Conservation (phyloP, 2,797 vertebrate species). For the Amphiprion clarkii region DNA sequence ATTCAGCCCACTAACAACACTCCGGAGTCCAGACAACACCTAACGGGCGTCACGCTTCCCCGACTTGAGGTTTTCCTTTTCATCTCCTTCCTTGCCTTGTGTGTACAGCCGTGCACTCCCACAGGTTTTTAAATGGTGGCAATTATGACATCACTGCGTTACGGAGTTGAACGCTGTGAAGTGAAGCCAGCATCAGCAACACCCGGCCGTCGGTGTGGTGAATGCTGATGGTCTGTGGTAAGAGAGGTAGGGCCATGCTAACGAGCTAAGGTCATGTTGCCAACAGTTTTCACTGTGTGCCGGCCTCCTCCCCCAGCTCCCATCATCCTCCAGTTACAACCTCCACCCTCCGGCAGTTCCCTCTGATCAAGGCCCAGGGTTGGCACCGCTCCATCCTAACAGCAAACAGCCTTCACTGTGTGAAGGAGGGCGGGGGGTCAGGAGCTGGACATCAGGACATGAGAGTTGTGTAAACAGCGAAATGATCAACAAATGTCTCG, state of each 20-base stretch:
- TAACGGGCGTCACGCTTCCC: constrained; percentile 39
- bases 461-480: constrained; percentile 47
- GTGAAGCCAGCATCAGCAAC: constrained; percentile 52
- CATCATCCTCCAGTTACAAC: constrained; percentile 41
- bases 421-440: constrained; percentile 5
- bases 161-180: constrained; percentile 34
- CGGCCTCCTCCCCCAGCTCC: constrained; percentile 30
- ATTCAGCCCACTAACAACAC: constrained; percentile 55
- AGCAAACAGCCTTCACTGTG: constrained; percentile 26
- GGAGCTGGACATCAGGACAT: constrained; percentile 41
- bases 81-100: constrained; percentile 14
- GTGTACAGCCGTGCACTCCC: background rate
- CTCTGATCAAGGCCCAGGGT: constrained; percentile 58
- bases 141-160: constrained; percentile 50
- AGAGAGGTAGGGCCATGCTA: constrained; percentile 54
- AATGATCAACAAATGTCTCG: constrained; percentile 45
- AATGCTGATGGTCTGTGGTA: constrained; percentile 44
- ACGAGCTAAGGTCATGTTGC: constrained; percentile 63
- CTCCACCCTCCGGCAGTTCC: constrained; percentile 34
- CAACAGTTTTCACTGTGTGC: constrained; percentile 24
- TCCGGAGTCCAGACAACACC: constrained; percentile 53
- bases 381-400: constrained; percentile 37
- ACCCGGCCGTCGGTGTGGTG: constrained; percentile 45
- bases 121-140: constrained; percentile 23
- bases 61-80: constrained; percentile 45